Evolutionary conservation across 2,888 invertebrate genomes (phyloP), one percentile per base, ranked within the genome.

Genomic region (Tenthredo scrophulariae): DNA sequence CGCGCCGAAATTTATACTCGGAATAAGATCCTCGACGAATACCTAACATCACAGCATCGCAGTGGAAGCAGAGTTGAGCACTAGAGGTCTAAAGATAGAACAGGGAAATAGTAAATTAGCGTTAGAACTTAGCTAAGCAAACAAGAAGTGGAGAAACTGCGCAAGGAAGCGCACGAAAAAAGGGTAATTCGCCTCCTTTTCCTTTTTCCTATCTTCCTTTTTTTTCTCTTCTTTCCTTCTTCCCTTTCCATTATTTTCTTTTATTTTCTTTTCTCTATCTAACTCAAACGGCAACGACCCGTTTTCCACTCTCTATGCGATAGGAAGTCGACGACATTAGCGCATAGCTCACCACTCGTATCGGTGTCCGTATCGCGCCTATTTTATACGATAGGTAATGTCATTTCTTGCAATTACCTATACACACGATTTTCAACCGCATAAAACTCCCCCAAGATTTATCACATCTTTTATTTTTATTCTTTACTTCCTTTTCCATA

Each of bases 51-150:
- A 40, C 46, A 50, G 50, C 18, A 29, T 50, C n/a, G 15, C 40
- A 13, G 46, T 46, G 13, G 46, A 50, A 50, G 54, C 13, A 62
- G 40, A 40, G 80, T 62, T 13, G 58, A 62, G 15, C 9, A 40
- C 80, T 40, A n/a, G 1, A 10, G 26, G 40, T 80, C 80, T 80
- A 80, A 80, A 80, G 80, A 80, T 80, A 80, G 80, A 80, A 80
- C 80, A 62, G 58, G 80, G 80, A 80, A 80, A 80, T 80, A 80
- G 80, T 80, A 80, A 80, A 80, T 80, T 80, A 80, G 80, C 80
- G 80, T 80, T 80, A 40, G 80, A 80, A 80, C 58, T 80, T 80
- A 40, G 80, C 80, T 80, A 15, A 80, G 58, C 80, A 80, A 80
- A 80, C 62, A 80, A 80, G 80, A 80, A 80, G 80, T 37, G 58